A percentile compares a stretch with the other conserved stretches of the same genome.
Conservation (phyloP, 2,888 invertebrate species). For the Drosophila atripex region DNA sequence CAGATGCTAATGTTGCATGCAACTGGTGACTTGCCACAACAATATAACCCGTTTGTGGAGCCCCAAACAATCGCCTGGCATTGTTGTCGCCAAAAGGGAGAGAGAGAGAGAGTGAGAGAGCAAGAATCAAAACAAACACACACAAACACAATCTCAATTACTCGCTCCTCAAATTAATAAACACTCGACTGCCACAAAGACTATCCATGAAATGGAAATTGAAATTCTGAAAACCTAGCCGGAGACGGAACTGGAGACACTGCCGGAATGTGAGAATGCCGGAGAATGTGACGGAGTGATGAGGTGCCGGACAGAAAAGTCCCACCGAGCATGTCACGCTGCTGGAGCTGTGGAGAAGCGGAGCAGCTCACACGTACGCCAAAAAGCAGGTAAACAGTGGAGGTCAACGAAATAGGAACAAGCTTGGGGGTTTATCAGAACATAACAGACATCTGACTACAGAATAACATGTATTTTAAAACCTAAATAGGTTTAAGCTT, state of each 20-base stretch:
- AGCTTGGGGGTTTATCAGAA: background rate
- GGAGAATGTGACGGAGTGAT: constrained; percentile 13
- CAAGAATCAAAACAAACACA: constrained; percentile 40
- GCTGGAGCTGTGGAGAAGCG: too few relatives aligned
- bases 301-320: constrained; percentile 14
- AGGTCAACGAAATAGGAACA: background rate
- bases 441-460: too few relatives aligned
- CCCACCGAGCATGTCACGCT: constrained; percentile 25
- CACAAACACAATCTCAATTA: background rate
- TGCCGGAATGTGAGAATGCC: constrained; percentile 13
- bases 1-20: constrained; percentile 59
- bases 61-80: constrained; percentile 31
- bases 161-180: constrained; percentile 45
- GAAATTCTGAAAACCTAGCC: constrained; percentile 43
- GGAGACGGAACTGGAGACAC: constrained; percentile 1
- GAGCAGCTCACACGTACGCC: constrained; percentile 13
- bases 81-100: constrained; percentile 22
- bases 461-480: too few relatives aligned
- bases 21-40: constrained; percentile 35
- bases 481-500: too few relatives aligned
- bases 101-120: constrained; percentile 11
- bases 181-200: constrained; percentile 36
- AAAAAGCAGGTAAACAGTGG: constrained; percentile 2
- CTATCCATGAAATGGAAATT: constrained; percentile 51
- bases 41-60: constrained; percentile 63